These are phyloP conservation scores for Tetramorium parvispinum DNA, from an alignment of 1,140 invertebrate genomes.

Conservation along the genomic window DNA sequence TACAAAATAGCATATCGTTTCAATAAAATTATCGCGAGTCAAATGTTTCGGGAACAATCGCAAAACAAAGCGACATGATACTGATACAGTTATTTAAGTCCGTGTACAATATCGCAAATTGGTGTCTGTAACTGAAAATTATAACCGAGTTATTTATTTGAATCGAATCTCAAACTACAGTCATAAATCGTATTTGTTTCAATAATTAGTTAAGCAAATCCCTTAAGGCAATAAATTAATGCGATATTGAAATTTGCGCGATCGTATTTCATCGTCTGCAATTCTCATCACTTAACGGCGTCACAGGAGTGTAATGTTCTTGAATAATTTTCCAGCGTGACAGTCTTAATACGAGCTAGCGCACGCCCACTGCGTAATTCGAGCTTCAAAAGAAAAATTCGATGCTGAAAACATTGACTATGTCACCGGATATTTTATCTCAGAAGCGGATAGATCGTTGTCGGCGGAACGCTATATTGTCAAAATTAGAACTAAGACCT, in stretches of 20 bases:
- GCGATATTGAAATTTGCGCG: conserved; percentile 16
- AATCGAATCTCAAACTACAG: conserved; percentile 13
- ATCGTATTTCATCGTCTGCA: conserved; percentile 43
- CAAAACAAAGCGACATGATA: not conserved
- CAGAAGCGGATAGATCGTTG: conserved; percentile 36
- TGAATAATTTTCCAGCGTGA: conserved; percentile 51
- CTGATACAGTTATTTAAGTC: conserved; percentile 5
- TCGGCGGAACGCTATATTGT: conserved; percentile 23
- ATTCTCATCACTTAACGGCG: conserved; percentile 43
- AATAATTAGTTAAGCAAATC: conserved; percentile 35
- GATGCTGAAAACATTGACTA: conserved; percentile 51
- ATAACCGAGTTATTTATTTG: conserved; percentile 21
- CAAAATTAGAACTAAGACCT: conserved; percentile 33
- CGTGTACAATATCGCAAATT: not conserved
- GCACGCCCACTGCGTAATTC: conserved; percentile 33
- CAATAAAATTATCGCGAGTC: conserved; percentile 11
- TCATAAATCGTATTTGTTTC: conserved; percentile 6
- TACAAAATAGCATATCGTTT: conserved; percentile 31
- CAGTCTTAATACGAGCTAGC: conserved; percentile 53
- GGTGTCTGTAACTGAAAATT: not conserved
- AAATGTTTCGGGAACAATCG: conserved; percentile 31
- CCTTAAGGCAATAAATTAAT: conserved; percentile 3
- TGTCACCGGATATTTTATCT: conserved; percentile 59
- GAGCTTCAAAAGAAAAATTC: conserved; percentile 59
- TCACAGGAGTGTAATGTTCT: conserved; percentile 36